Conservation (phyloP, 2,888 invertebrate species). For the Eristalis intricaria region DNA sequence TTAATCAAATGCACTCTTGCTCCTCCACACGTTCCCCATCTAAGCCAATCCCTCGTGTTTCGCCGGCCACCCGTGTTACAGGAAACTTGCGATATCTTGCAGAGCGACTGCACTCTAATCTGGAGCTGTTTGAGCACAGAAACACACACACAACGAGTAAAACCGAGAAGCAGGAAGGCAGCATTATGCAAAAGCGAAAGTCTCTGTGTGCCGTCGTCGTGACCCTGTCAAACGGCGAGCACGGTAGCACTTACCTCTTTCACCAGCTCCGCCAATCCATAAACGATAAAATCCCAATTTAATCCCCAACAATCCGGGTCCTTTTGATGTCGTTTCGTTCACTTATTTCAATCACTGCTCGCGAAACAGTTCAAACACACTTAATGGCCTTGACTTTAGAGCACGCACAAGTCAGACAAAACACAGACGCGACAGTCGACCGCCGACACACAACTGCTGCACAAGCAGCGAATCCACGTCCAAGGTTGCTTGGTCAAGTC, state of each 20-base stretch:
- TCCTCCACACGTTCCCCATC: neutral
- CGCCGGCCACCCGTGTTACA: neutral
- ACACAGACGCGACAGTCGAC: slow-evolving; percentile 7
- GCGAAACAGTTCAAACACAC: neutral
- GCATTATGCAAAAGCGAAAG: slow-evolving; percentile 1
- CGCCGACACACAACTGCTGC: slow-evolving; percentile 31
- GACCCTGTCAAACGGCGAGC: neutral
- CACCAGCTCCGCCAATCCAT: neutral
- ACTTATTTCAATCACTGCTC: neutral
- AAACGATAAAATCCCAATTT: neutral
- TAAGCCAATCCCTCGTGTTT: neutral
- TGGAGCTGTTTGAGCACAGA: neutral
- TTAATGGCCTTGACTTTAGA: slow-evolving; percentile 59
- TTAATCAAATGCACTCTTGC: neutral
- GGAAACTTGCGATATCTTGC: neutral
- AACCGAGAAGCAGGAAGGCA: neutral
- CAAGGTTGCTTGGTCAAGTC: slow-evolving; percentile 64
- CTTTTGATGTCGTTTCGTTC: neutral
- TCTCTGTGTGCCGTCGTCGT: neutral
- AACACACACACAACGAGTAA: neutral
- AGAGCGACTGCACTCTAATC: neutral
- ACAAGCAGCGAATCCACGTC: slow-evolving; percentile 39
- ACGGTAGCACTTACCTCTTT: neutral
- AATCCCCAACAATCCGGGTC: neutral
- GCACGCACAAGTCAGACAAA: slow-evolving; percentile 29